Evolutionary conservation across 2,113 vertebrate genomes (phyloP).

Genomic region (Cheilinus undulatus): DNA sequence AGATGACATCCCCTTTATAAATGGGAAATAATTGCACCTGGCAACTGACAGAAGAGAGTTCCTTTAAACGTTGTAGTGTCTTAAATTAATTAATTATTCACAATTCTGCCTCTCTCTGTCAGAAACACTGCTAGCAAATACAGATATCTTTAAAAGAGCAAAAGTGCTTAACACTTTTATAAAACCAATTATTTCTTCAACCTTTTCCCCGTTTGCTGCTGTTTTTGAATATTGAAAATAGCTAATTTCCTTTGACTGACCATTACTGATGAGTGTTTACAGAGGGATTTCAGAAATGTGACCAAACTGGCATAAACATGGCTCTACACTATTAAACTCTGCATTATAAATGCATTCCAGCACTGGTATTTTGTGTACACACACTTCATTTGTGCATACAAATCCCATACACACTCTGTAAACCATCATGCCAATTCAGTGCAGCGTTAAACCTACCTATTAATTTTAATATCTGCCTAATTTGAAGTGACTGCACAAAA

Average conservation of each 20-base stretch:
- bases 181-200: constrained; percentile 3
- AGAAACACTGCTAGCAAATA: constrained; percentile 7
- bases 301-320: constrained; percentile 34
- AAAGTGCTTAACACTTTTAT: constrained; percentile 3
- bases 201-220: not conserved
- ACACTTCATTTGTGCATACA: constrained; percentile 22
- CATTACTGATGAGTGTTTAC: constrained; percentile 35
- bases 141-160: not conserved
- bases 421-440: constrained; percentile 29
- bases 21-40: not conserved
- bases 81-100: constrained; percentile 26
- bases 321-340: constrained; percentile 14
- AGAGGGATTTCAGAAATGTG: constrained; percentile 32
- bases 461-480: constrained; percentile 58
- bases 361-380: constrained; percentile 8
- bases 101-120: not conserved
- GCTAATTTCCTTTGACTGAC: not conserved
- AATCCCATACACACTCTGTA: constrained; percentile 26
- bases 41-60: not conserved
- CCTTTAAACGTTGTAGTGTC: constrained; percentile 12
- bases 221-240: constrained; percentile 37
- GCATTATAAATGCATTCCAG: constrained; percentile 29
- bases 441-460: constrained; percentile 21
- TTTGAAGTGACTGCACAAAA: constrained; percentile 63
- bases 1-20: constrained; percentile 31